Conservation (phyloP, 2,888 invertebrate genomes). For the Sepiola atlantica region DNA sequence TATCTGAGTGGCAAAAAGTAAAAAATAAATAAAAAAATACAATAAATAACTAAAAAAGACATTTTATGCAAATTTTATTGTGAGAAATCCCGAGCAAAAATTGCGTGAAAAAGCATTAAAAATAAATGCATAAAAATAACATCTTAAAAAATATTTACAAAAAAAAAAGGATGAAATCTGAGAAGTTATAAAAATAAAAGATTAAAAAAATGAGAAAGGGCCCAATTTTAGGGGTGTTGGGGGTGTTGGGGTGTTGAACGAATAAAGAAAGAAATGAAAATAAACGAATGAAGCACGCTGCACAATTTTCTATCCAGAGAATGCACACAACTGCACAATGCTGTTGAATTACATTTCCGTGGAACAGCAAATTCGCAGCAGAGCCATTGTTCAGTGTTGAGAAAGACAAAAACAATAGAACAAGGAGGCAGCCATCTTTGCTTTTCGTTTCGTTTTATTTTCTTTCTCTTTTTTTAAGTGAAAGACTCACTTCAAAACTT, state of each 20-base stretch:
- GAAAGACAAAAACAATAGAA: not conserved
- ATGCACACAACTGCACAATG: not conserved
- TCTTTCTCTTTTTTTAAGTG: not conserved
- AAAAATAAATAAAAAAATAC: too few relatives aligned
- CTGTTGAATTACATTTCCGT: not conserved
- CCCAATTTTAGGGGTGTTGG: not conserved
- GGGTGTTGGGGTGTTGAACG: too few relatives aligned
- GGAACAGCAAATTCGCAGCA: not conserved
- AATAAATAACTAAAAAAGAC: too few relatives aligned
- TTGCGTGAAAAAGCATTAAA: not conserved
- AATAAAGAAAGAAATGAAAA: not conserved
- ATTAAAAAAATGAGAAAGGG: too few relatives aligned
- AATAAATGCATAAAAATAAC: not conserved
- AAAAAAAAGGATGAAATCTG: not conserved
- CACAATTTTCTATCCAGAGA: slow-evolving; percentile 32
- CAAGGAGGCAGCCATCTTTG: not conserved
- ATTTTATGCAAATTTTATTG: not conserved
- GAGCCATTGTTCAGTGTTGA: not conserved
- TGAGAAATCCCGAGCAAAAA: not conserved
- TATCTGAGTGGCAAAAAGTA: not conserved
- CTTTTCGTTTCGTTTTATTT: too few relatives aligned
- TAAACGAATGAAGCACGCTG: not conserved
- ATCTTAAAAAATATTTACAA: not conserved
- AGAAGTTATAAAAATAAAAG: not conserved
- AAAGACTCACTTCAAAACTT: not conserved